Conservation (phyloP, 2,113 vertebrate genomes). For the Anoura caudifer region DNA sequence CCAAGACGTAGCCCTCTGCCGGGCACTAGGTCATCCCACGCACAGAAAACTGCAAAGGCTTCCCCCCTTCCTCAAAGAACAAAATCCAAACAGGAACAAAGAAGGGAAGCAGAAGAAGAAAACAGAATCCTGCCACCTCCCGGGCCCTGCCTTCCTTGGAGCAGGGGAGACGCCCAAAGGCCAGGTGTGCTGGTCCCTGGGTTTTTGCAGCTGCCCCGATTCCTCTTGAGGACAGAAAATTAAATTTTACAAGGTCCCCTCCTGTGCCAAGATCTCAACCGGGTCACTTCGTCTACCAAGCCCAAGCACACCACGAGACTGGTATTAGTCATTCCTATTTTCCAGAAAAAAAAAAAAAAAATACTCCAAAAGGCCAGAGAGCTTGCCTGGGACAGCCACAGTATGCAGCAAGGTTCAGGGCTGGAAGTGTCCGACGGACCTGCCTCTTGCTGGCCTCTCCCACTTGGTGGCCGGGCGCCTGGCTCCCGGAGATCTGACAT, state of each 20-base stretch:
- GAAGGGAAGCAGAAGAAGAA: neutral
- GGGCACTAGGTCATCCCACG: neutral
- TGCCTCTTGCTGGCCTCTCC: neutral
- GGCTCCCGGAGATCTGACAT: rapidly evolving
- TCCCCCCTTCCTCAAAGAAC: neutral
- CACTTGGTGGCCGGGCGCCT: neutral
- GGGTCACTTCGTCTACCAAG: neutral
- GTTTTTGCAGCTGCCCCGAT: neutral
- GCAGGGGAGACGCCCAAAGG: neutral
- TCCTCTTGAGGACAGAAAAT: neutral
- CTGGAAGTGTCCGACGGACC: neutral
- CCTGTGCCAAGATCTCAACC: neutral
- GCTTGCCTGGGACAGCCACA: neutral
- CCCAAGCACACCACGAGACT: neutral
- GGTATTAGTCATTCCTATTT: neutral
- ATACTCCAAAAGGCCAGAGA: neutral
- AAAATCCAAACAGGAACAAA: neutral
- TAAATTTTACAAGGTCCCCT: neutral
- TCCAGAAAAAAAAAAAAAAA: neutral
- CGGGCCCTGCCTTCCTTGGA: neutral
- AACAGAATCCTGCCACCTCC: neutral
- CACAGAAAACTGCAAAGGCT: rapidly evolving
- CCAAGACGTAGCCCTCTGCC: neutral
- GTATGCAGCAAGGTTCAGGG: neutral
- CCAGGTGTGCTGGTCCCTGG: neutral